Evolutionary conservation across 92 coral and sea anemone genomes (phyloP).

Genomic region (Montipora capitata): DNA sequence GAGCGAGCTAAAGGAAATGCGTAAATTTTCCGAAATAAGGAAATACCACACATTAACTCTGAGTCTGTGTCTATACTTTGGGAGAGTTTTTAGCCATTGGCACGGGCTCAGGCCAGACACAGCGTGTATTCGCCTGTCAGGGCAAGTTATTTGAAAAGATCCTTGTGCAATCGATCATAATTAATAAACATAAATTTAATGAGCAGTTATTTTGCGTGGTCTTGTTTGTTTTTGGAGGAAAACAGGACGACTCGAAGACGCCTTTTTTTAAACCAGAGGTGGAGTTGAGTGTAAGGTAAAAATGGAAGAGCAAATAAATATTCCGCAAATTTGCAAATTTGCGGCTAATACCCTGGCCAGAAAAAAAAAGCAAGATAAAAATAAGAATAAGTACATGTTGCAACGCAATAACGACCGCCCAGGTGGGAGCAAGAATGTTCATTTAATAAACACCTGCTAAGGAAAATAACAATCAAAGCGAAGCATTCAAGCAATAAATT

Average conservation of each 20-base stretch:
- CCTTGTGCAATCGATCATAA: not conserved
- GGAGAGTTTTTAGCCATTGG: no score
- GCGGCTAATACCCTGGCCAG: constrained; percentile 2
- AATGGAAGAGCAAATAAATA: not conserved
- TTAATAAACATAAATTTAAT: no score
- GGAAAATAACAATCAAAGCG: not conserved
- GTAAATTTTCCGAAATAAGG: not conserved
- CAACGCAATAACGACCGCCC: constrained; percentile 8
- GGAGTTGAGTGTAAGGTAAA: no score
- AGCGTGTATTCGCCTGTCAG: no score
- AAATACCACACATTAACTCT: not conserved
- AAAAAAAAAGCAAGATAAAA: not conserved
- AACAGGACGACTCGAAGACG: no score
- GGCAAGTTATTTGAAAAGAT: no score
- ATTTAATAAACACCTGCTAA: constrained; percentile 54
- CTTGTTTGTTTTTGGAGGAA: not conserved
- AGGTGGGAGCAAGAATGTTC: constrained; percentile 28
- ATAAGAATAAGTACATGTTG: not conserved
- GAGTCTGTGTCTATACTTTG: no score
- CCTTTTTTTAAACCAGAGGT: no score
- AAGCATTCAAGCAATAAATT: constrained; percentile 21
- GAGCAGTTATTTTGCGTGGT: not conserved
- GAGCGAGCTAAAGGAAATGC: not conserved
- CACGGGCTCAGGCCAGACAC: no score
- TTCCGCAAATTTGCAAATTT: not conserved